These are phyloP conservation scores for Ectropis crepuscularia DNA, from an alignment of 2,888 invertebrate genomes.

Conservation along the genomic window DNA sequence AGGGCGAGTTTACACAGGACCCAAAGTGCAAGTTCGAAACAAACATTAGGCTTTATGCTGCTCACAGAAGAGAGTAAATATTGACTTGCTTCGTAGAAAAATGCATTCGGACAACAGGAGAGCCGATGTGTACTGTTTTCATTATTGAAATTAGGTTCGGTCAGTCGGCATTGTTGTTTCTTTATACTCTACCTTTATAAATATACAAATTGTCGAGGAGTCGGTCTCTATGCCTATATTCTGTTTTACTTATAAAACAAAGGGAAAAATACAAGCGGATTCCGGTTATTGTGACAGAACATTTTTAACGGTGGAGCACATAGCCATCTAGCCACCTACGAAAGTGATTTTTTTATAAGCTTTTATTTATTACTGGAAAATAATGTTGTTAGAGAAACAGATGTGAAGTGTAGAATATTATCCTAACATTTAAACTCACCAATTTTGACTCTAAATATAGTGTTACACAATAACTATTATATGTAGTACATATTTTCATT, in stretches of 20 bases:
- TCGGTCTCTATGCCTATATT: conserved; percentile 7
- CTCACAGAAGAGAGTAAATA: conserved; percentile 78
- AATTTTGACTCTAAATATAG: too few species aligned
- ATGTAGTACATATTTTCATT: too few species aligned
- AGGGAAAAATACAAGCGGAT: too few species aligned
- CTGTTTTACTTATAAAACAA: background rate
- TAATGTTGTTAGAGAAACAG: too few species aligned
- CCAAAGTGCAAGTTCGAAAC: conserved; percentile 80
- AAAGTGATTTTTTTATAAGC: too few species aligned
- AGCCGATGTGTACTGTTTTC: conserved; percentile 77
- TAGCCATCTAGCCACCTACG: too few species aligned
- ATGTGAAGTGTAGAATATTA: too few species aligned
- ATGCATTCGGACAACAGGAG: conserved; percentile 78
- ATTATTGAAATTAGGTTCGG: conserved; percentile 78
- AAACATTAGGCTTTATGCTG: conserved; percentile 81
- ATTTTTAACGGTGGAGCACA: too few species aligned
- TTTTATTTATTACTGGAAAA: too few species aligned
- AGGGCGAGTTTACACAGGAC: conserved; percentile 80
- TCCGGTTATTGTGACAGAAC: too few species aligned
- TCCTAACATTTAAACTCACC: too few species aligned
- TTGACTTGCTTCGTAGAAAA: conserved; percentile 80
- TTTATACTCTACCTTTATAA: conserved; percentile 9
- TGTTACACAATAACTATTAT: too few species aligned
- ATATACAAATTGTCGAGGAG: conserved; percentile 13
- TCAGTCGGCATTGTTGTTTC: conserved; percentile 52